Percentiles rank a stretch among this genome's conserved stretches.
Evolutionary conservation across 2,888 invertebrate species (phyloP).

Genomic region (Agapetus fuscipes): DNA sequence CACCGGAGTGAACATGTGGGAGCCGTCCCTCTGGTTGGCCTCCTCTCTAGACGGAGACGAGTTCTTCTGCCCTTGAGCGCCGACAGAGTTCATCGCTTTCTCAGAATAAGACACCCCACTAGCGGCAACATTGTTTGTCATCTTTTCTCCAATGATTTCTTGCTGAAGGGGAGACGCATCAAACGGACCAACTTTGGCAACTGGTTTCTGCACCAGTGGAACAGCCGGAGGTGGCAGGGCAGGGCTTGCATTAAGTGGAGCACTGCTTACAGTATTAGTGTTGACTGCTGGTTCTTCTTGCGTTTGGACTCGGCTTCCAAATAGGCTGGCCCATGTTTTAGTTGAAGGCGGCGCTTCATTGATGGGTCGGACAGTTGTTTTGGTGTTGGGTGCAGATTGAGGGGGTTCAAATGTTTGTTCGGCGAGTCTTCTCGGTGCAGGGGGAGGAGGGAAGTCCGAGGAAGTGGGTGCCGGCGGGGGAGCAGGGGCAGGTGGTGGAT

Average conservation of each 20-base stretch:
- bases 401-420: conserved; percentile 5
- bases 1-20: conserved; percentile 5
- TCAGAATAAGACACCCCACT: not conserved
- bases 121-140: conserved; percentile 26
- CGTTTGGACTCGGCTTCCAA: no score
- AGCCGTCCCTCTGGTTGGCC: not conserved
- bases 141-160: conserved; percentile 25
- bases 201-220: conserved; percentile 44
- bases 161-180: conserved; percentile 40
- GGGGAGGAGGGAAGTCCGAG: conserved; percentile 39
- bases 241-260: conserved; percentile 1
- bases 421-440: no score
- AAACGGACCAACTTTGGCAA: conserved; percentile 52
- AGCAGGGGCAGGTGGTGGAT: conserved; percentile 31
- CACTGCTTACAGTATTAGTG: no score
- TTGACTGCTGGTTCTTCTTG: no score
- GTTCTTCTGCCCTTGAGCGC: conserved; percentile 21
- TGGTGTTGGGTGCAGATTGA: no score
- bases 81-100: conserved; percentile 24
- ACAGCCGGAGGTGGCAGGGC: conserved; percentile 32
- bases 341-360: no score
- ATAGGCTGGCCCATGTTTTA: conserved; percentile 8
- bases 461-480: conserved; percentile 39
- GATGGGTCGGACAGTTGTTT: no score
- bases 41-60: conserved; percentile 4